Base-by-base conservation (phyloP, 2,113 vertebrate genomes). In the Tinamus guttatus region DNA sequence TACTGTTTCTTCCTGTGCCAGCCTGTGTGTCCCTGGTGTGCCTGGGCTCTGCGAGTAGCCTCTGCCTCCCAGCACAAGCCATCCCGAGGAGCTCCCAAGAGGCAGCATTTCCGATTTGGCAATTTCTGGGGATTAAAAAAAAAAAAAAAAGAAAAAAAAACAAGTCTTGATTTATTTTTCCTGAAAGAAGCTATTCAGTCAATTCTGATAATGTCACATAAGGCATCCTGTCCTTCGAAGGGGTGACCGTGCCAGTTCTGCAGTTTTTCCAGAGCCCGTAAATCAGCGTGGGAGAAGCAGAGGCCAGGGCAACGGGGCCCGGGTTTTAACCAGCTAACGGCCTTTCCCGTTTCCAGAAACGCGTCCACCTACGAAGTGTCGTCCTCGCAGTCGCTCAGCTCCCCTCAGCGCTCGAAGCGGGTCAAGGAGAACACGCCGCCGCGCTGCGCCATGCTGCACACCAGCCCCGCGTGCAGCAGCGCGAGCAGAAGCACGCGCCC, bases 341-440 rank as follows among this genome's bases (percentile, higher is more conserved):
- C 24, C 79, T 80, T 93, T 92, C 45, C 69, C 9, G 0, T 93
- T 87, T 81, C 54, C 94, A 99, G 99, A 97, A 99, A 99, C 4
- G 73, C 98, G 89, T 99, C 99, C 18, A 98, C 98, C 85, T 99
- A 99, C 27, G 99, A 99, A 95, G 99, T 99, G 68, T 99, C 99
- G 11, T 99, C 99, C 87, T 99, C 99, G 3, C 99, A 99, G 97
- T 97, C 98, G 51, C 86, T 99, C 95, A 98, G 98, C 85, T 99
- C 99, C 1, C 99, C 99, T 0, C 99, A 99, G 97, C 98, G 99
- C 81, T 99, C 99, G 2, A 99, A 99, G 59, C 98, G 99, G 7
- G 99, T 99, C 93, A 99, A 99, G 97, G 99, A 99, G 97, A 99
- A 99, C 98, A 99, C 99, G 0, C 99, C 99, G 4, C 99, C 99